Evolutionary conservation across 2,888 invertebrate genomes (phyloP).

Genomic region (Oasisia sp.): DNA sequence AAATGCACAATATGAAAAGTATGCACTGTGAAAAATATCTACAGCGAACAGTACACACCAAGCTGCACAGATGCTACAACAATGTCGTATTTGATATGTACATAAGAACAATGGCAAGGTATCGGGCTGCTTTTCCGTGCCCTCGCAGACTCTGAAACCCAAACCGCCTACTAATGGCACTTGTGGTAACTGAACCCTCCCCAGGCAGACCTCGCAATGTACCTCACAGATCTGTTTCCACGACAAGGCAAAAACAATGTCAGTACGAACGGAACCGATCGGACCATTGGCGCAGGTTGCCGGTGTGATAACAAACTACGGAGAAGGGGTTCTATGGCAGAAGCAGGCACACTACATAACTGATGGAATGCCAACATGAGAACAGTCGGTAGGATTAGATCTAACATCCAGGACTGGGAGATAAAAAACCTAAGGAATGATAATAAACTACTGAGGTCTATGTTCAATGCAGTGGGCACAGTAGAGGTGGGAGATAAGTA

Average conservation of each 20-base stretch:
- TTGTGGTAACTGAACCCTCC: background rate
- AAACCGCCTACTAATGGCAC: background rate
- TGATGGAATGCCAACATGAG: background rate
- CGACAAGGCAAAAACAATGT: background rate
- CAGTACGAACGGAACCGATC: background rate
- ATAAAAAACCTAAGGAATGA: background rate
- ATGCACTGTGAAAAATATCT: background rate
- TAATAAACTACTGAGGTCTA: background rate
- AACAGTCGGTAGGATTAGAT: background rate
- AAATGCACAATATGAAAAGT: background rate
- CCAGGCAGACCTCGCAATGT: background rate
- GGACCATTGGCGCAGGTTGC: background rate
- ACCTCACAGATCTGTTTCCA: background rate
- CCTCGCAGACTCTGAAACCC: background rate
- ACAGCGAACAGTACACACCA: background rate
- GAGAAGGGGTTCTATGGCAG: background rate
- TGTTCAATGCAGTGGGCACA: background rate
- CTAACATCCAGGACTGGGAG: background rate
- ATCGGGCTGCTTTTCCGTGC: background rate
- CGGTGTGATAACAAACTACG: background rate
- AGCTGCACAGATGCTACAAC: background rate
- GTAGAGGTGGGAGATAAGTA: background rate
- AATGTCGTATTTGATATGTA: background rate
- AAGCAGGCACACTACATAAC: background rate
- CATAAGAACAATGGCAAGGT: background rate